phyloP scores from a whole-genome alignment of 2,797 vertebrate genomes.

The Telmatherina bonti region DNA sequence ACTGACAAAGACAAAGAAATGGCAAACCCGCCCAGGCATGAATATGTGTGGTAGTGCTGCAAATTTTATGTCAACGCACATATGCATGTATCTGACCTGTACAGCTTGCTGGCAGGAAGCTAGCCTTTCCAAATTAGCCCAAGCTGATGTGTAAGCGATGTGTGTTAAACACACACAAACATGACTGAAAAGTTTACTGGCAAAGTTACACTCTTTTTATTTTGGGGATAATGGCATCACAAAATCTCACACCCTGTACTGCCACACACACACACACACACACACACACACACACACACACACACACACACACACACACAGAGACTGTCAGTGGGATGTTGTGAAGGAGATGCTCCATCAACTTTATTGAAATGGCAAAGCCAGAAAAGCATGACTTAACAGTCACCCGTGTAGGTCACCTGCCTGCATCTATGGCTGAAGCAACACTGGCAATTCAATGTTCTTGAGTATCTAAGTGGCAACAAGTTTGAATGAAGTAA shows the following conservation, averaged over 20 bases:
- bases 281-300: background rate
- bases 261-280: constrained; percentile 3
- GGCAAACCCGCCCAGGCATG: constrained; percentile 44
- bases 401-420: constrained; percentile 20
- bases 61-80: constrained; percentile 4
- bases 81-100: constrained; percentile 12
- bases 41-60: constrained; percentile 19
- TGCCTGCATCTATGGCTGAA: constrained; percentile 20
- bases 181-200: constrained; percentile 8
- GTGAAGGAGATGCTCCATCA: constrained; percentile 21
- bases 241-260: background rate
- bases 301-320: background rate
- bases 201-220: constrained; percentile 15
- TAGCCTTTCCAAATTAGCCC: constrained; percentile 43
- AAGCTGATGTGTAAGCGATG: constrained; percentile 56
- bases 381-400: constrained; percentile 1
- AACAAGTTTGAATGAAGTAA: constrained; percentile 17
- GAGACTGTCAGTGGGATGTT: constrained; percentile 18
- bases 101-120: constrained; percentile 2
- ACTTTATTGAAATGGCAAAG: constrained; percentile 7
- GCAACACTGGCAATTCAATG: constrained; percentile 4
- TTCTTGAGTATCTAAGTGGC: constrained; percentile 9
- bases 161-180: constrained; percentile 45
- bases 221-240: background rate
- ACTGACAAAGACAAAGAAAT: constrained; percentile 54